Percentiles rank a stretch among this genome's conserved stretches.
Evolutionary conservation across 2,888 invertebrate genomes (phyloP).

Genomic region (Drosophila kambysellisi): DNA sequence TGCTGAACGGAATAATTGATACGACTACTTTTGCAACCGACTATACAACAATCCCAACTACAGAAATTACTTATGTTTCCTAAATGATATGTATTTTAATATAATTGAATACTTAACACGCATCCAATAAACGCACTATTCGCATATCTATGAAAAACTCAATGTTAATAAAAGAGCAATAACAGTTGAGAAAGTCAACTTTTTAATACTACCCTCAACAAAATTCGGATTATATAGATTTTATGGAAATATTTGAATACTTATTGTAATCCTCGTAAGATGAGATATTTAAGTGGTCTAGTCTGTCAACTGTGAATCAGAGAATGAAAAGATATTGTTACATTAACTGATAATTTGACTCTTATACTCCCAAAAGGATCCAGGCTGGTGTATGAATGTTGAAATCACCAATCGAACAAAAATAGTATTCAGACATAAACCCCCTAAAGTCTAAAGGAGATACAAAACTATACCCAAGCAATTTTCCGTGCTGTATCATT

Average conservation of each 20-base stretch:
- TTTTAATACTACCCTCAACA: not conserved
- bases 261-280: not conserved
- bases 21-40: not conserved
- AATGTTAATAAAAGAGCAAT: not conserved
- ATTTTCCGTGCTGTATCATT: not conserved
- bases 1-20: not conserved
- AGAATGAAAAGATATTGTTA: not conserved
- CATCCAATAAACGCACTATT: not conserved
- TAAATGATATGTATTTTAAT: not conserved
- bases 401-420: not conserved
- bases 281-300: not conserved
- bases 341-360: not conserved
- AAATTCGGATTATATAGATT: too few species aligned
- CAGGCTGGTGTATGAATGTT: not conserved
- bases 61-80: too few species aligned
- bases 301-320: not conserved
- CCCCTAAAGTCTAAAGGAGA: not conserved
- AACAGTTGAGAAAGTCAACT: not conserved
- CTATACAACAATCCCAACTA: not conserved
- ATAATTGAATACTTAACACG: not conserved
- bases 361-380: not conserved
- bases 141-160: not conserved
- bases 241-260: not conserved
- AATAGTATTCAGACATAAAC: not conserved
- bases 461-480: not conserved